A percentile compares a stretch with the other conserved stretches of the same genome.
These are phyloP conservation scores for Drosophila quadrilineata DNA, from an alignment of 1,140 invertebrate species.

Conservation along the genomic window DNA sequence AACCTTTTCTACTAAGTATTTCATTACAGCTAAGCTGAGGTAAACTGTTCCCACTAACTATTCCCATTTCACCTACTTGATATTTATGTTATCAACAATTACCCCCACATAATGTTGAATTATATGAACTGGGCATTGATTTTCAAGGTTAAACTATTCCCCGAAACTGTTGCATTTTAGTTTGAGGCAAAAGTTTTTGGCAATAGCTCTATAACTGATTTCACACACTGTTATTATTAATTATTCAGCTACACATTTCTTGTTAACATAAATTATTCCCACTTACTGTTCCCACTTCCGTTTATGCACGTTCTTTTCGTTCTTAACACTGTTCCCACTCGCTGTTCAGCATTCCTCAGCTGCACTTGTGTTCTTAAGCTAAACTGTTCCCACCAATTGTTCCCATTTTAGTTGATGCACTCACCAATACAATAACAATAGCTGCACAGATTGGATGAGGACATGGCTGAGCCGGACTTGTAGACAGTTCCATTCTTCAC, in stretches of 20 bases:
- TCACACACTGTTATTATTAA: not conserved
- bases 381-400: not conserved
- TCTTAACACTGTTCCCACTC: not conserved
- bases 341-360: not conserved
- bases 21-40: too few relatives aligned
- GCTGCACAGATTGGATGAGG: slow-evolving; percentile 88
- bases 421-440: slow-evolving; percentile 92
- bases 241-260: not conserved
- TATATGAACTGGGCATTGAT: too few relatives aligned
- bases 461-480: slow-evolving; percentile 89
- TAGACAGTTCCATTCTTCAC: slow-evolving; percentile 80
- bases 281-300: not conserved
- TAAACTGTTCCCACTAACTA: not conserved
- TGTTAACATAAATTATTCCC: not conserved
- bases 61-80: not conserved
- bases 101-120: too few relatives aligned
- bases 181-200: not conserved
- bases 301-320: not conserved
- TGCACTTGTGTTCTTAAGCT: not conserved
- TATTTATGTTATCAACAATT: not conserved
- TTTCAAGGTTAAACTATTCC: too few relatives aligned
- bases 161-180: not conserved
- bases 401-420: not conserved
- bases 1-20: not conserved
- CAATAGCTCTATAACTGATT: not conserved